A percentile compares a stretch with the other conserved stretches of the same genome.
phyloP scores from a whole-genome alignment of 2,888 invertebrate genomes.

The Platypus cylindrus region DNA sequence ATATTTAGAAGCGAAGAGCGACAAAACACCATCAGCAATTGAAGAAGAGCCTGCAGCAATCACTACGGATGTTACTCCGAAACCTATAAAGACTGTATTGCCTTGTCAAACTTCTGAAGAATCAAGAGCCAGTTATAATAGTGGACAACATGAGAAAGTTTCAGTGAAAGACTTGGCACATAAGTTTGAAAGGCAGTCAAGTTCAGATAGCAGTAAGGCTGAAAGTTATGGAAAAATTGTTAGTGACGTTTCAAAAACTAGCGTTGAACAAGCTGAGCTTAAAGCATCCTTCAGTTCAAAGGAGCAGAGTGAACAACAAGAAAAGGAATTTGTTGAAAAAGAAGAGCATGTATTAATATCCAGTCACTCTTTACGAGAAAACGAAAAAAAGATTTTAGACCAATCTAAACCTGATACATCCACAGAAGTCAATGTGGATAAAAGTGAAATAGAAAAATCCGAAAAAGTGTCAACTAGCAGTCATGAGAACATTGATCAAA shows the following conservation, averaged over 20 bases:
- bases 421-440: conserved; percentile 39
- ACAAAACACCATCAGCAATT: too few species aligned
- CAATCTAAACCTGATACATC: conserved; percentile 29
- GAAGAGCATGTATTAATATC: conserved; percentile 20
- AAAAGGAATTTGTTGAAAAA: conserved; percentile 19
- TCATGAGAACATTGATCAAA: conserved; percentile 32
- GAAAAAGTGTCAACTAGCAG: conserved; percentile 37
- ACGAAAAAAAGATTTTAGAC: conserved; percentile 20
- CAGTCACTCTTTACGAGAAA: conserved; percentile 25
- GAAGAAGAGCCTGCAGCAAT: too few species aligned
- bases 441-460: conserved; percentile 38
- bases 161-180: conserved; percentile 25
- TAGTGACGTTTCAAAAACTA: conserved; percentile 17
- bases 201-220: conserved; percentile 4
- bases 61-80: too few species aligned
- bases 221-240: not conserved
- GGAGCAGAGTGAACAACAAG: conserved; percentile 8
- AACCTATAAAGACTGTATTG: too few species aligned
- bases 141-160: conserved; percentile 16
- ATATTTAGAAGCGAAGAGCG: not conserved
- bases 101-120: too few species aligned
- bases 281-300: conserved; percentile 13
- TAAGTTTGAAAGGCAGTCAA: conserved; percentile 21
- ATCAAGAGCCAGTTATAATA: too few species aligned
- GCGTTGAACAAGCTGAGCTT: conserved; percentile 13